phyloP scores from a whole-genome alignment of 1,140 invertebrate species.

The Drosophila navojoa region DNA sequence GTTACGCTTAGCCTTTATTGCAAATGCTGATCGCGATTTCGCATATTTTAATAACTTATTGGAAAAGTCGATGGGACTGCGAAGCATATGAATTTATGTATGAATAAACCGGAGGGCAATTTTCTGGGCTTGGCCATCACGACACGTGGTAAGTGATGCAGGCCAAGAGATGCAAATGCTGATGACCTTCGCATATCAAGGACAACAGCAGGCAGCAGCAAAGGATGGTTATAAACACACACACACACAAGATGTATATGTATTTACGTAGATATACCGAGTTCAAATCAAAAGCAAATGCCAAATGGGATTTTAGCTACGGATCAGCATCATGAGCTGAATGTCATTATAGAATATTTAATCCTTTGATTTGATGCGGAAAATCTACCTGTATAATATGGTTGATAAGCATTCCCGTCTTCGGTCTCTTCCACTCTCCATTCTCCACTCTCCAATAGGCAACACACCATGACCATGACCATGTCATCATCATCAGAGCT shows the following conservation, averaged over 20 bases:
- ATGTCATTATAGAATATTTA: conserved; percentile 51
- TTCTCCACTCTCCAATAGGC: conserved; percentile 25
- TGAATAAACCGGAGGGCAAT: conserved; percentile 65
- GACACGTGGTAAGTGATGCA: conserved; percentile 41
- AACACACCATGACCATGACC: conserved; percentile 62
- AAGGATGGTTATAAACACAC: not conserved
- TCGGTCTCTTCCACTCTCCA: not conserved
- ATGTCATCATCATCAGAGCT: conserved; percentile 75
- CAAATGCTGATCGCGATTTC: conserved; percentile 43
- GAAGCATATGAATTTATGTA: conserved; percentile 70
- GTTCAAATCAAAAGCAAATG: conserved; percentile 58
- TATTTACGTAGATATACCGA: not conserved
- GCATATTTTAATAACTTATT: conserved; percentile 80
- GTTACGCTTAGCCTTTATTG: conserved; percentile 57
- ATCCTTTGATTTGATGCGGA: conserved; percentile 77
- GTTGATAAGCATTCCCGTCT: conserved; percentile 32
- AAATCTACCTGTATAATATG: conserved; percentile 68
- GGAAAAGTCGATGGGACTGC: conserved; percentile 50
- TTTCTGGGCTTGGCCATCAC: conserved; percentile 74
- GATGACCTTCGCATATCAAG: conserved; percentile 73
- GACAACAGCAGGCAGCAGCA: conserved; percentile 41
- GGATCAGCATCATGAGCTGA: conserved; percentile 27
- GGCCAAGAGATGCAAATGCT: conserved; percentile 68
- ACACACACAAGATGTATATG: no score
- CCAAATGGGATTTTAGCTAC: conserved; percentile 66